A percentile compares a stretch with the other conserved stretches of the same genome.
These are phyloP conservation scores for Gymnopithys bicolor DNA, from an alignment of 2,797 vertebrate genomes.

Conservation along the genomic window DNA sequence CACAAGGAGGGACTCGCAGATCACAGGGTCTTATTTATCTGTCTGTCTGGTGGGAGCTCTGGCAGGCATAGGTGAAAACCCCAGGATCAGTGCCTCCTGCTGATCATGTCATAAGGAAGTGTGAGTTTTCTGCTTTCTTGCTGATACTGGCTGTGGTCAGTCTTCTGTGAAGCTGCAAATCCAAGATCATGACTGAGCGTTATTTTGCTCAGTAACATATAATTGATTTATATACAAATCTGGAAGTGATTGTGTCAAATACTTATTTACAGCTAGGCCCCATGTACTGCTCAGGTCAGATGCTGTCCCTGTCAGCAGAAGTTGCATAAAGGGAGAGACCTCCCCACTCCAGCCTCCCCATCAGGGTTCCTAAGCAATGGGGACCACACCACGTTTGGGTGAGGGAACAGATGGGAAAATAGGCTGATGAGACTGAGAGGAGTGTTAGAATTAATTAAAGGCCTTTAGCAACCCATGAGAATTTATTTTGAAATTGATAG, in stretches of 20 bases:
- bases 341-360: not conserved
- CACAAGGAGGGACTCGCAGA: not conserved
- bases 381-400: fast-evolving
- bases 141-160: not conserved
- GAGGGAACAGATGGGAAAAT: not conserved
- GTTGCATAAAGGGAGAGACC: not conserved
- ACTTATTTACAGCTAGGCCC: not conserved
- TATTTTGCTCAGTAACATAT: not conserved
- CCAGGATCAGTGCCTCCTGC: not conserved
- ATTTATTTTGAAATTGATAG: not conserved
- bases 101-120: fast-evolving
- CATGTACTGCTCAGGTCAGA: not conserved
- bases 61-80: not conserved
- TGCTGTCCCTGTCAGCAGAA: not conserved
- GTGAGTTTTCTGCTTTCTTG: not conserved
- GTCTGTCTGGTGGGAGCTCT: not conserved
- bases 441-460: not conserved
- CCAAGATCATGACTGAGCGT: not conserved
- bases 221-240: not conserved
- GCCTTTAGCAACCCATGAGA: not conserved
- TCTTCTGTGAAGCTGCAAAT: not conserved
- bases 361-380: not conserved
- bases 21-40: not conserved
- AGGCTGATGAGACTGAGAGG: not conserved
- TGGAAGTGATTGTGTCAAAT: not conserved